A percentile compares a stretch with the other conserved stretches of the same genome.
These are phyloP conservation scores for Rhagologus leucostigma DNA, from an alignment of 2,113 vertebrate genomes.

Conservation along the genomic window DNA sequence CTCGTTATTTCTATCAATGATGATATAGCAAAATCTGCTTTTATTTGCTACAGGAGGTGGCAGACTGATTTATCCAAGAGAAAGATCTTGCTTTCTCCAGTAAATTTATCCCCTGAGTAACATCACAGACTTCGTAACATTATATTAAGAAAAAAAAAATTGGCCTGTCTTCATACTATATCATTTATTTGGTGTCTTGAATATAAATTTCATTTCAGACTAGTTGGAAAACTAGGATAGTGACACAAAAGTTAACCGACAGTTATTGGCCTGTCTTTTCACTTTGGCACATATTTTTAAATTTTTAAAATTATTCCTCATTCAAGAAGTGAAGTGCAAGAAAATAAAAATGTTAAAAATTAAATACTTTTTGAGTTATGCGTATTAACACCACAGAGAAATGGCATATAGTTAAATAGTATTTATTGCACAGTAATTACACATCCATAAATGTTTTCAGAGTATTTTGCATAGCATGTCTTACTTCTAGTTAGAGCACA, in stretches of 20 bases:
- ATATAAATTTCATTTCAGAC: neutral
- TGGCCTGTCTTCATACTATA: neutral
- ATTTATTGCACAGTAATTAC: neutral
- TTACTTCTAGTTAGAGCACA: neutral
- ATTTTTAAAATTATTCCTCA: neutral
- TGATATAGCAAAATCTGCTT: neutral
- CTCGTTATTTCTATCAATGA: neutral
- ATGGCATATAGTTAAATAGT: neutral
- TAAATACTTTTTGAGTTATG: neutral
- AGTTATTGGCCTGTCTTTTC: neutral
- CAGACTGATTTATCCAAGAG: neutral
- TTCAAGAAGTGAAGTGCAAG: neutral
- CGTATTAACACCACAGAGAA: neutral
- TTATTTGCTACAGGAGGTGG: neutral
- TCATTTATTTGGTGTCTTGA: neutral
- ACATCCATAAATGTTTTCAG: neutral
- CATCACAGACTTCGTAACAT: neutral
- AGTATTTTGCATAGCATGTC: neutral
- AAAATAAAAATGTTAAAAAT: neutral
- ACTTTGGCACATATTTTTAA: neutral
- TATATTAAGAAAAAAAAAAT: neutral
- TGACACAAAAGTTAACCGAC: neutral
- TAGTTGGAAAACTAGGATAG: neutral
- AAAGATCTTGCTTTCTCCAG: neutral
- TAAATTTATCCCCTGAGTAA: neutral